These are phyloP conservation scores for Nomada fucata DNA, from an alignment of 2,888 invertebrate species.

Conservation along the genomic window DNA sequence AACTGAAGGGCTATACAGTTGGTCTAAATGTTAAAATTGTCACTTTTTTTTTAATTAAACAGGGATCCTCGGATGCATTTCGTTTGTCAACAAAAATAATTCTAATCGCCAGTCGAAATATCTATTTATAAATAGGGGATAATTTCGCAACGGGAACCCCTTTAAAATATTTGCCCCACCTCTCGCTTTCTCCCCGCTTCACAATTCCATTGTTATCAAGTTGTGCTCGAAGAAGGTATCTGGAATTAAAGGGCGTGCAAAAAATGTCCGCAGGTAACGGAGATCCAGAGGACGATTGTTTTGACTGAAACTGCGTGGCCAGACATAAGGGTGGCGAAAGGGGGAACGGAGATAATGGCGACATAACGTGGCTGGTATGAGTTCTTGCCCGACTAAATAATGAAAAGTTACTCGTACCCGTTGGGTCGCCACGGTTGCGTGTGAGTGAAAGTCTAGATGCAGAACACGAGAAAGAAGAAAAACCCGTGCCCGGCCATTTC, in stretches of 20 bases:
- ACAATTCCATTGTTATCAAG: no score
- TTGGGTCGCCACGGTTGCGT: not conserved
- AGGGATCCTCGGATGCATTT: no score
- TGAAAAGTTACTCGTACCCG: conserved; percentile 9
- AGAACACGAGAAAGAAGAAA: conserved; percentile 8
- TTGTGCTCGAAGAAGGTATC: no score
- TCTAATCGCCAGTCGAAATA: no score
- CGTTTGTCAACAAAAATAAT: no score
- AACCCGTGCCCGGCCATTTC: not conserved
- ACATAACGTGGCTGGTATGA: conserved; percentile 1
- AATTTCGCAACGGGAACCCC: no score
- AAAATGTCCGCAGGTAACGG: not conserved
- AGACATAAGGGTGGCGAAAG: conserved; percentile 3
- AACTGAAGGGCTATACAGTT: no score
- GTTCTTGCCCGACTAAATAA: conserved; percentile 16
- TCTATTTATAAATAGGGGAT: no score
- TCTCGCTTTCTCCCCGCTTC: no score
- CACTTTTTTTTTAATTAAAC: no score
- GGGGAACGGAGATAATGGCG: conserved; percentile 10
- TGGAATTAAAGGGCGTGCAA: not conserved
- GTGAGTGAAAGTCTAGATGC: conserved; percentile 2
- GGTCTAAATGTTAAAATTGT: no score
- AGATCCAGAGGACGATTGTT: conserved; percentile 8
- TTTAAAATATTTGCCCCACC: no score
- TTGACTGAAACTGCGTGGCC: conserved; percentile 5